These are phyloP conservation scores for Lochmaea crataegi DNA, from an alignment of 2,888 invertebrate species.

Conservation along the genomic window DNA sequence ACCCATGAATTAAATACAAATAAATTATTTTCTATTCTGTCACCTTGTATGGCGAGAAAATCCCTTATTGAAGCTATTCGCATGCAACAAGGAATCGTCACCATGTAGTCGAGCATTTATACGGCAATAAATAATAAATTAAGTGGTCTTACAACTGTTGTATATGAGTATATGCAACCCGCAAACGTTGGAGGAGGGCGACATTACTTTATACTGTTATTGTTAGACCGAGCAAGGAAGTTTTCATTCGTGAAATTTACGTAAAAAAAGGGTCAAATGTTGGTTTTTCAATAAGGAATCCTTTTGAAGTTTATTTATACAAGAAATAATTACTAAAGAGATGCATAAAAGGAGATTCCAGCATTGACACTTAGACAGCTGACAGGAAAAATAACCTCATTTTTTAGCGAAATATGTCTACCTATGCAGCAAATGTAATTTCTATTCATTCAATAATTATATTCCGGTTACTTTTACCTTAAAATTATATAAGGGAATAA, in stretches of 20 bases:
- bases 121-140: slow-evolving; percentile 16
- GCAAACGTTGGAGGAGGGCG: background rate
- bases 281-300: no score
- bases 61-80: slow-evolving; percentile 15
- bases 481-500: background rate
- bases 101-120: slow-evolving; percentile 10
- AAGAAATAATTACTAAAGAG: no score
- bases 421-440: no score
- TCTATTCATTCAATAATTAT: no score
- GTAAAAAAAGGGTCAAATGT: no score
- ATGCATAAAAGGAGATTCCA: no score
- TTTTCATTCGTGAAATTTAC: background rate
- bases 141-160: slow-evolving; percentile 15
- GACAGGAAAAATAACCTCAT: no score
- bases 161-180: slow-evolving; percentile 16
- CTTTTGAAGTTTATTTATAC: no score
- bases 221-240: slow-evolving; percentile 11
- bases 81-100: slow-evolving; percentile 18
- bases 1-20: background rate
- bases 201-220: slow-evolving; percentile 1
- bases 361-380: no score
- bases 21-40: background rate
- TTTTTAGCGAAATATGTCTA: no score
- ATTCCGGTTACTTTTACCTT: no score
- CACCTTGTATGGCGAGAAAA: slow-evolving; percentile 6